Evolutionary conservation across 2,888 invertebrate genomes (phyloP), one percentile per base, ranked within the genome.

Genomic region (Tenthredo distinguenda): DNA sequence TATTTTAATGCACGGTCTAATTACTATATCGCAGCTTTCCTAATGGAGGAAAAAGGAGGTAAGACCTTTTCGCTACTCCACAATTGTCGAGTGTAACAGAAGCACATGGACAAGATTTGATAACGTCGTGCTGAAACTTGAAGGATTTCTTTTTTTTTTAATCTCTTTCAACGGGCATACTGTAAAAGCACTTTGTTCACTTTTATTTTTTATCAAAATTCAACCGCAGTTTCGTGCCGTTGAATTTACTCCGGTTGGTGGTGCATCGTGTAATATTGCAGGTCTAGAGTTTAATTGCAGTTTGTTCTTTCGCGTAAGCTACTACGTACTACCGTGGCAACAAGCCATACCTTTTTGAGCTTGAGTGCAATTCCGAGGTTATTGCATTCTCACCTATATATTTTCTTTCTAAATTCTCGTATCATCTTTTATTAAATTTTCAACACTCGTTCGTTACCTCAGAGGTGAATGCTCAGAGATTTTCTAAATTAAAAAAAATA

Each of bases 271-370:
- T 55, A 77, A 55, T 62, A 62, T 31, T 58, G 62, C 81, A 62
- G 81, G 37, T 81, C 77, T 55, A 55, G 77, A 81, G 81, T 81
- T 81, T 81, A 81, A 81, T 81, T 81, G 81, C 81, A 81, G 81
- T 81, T 81, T 81, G 81, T 81, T 81, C 58, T 81, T 81, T 81
- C 81, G 40, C 37, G 58, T 40, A 21, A 81, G 81, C 62, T 81
- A 62, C 10, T 40, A 55, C 26, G 50, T 50, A 15, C 40, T 40
- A 9, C 10, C 37, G 12, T 40, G 81, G 62, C 81, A 81, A 81
- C 81, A 62, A 62, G 62, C 81, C 81, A 37, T 81, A 62, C 50
- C 62, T 62, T 62, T 81, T 81, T 21, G 62, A 81, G 37, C 81
- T 81, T 50, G 9, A 81, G 81, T 81, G 40, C 81, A 37, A 81